Base-by-base conservation (phyloP, 2,888 invertebrate genomes). In the Pediacus dermestoides region DNA sequence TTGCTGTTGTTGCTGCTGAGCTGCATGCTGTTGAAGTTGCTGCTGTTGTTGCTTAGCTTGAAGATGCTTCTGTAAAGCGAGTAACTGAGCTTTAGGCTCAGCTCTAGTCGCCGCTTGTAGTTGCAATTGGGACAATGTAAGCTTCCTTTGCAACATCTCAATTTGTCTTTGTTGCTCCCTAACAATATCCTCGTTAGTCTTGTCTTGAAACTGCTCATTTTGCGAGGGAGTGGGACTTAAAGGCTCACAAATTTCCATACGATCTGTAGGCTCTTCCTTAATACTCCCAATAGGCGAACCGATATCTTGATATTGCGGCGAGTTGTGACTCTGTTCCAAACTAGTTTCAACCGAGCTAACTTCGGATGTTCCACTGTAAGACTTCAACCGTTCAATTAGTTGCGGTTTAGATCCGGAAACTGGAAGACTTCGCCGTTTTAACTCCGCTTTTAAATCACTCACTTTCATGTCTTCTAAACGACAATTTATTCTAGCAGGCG, bases 351-450 rank as follows among this genome's bases (percentile, higher is more conserved):
- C 53, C 1, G 53, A 57, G 16, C 43, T 36, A 4, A 44, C 32
- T 34, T 52, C 53, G 10, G 18, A 42, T 4, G 37, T 37, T 30
- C 38, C 41, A 66, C 74, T 72, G 64, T 80, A 88, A 1, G 86
- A 88, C 49, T 88, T 86, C 38, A 96, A 72, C 25, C 96, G 79
- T 65, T 96, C 94, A 39, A 97, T 88, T 25, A 97, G 72, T 64
- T 94, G 92, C 4, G 94, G 92, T 65, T 97, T 97, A 0, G 95
- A 86, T 0, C 96, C 96, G 7, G 95, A 95, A 1, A 97, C 96
- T 3, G 95, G 91, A 42, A 97, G 73, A 68, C 88, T 94, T 31
- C 96, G 80, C 39, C 89, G 85, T 69, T 95, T 96, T 56, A 95
- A 78, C 67, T 96, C 95, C 39, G 88, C 87, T 66, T 94, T 93